phyloP scores from a whole-genome alignment of 1,140 invertebrate species.

The Euglossa dilemma region DNA sequence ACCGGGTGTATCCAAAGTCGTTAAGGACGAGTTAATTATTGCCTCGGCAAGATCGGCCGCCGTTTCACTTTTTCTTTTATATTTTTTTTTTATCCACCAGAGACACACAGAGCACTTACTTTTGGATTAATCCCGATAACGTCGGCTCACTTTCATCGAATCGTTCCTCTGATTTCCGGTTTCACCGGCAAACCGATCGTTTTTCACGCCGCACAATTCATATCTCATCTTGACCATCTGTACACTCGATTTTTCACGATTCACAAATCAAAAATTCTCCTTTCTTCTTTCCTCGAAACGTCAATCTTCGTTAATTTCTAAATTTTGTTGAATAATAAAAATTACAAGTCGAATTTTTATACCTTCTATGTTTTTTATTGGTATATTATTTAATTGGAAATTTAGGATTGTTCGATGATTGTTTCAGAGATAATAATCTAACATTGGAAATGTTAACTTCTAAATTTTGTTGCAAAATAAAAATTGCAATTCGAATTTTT shows the following conservation, averaged over 20 bases:
- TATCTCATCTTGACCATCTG: conserved; percentile 47
- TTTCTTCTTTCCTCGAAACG: not conserved
- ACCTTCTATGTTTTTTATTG: not conserved
- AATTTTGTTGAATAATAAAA: not conserved
- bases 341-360: not conserved
- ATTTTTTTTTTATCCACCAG: conserved; percentile 26
- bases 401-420: too few relatives aligned
- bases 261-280: not conserved
- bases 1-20: conserved; percentile 44
- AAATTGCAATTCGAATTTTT: not conserved
- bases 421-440: too few relatives aligned
- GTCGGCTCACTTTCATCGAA: conserved; percentile 23
- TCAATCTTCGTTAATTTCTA: not conserved
- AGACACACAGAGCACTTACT: conserved; percentile 20
- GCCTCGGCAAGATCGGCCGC: conserved; percentile 30
- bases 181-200: conserved; percentile 12
- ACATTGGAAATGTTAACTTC: too few relatives aligned
- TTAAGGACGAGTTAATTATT: conserved; percentile 59
- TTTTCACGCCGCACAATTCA: conserved; percentile 52
- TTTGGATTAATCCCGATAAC: conserved; percentile 22
- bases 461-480: not conserved
- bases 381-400: too few relatives aligned
- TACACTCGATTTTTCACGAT: not conserved
- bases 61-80: conserved; percentile 31
- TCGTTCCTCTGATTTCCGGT: conserved; percentile 26